These are phyloP conservation scores for Leuciscus waleckii DNA, from an alignment of 2,797 vertebrate species.

Conservation along the genomic window DNA sequence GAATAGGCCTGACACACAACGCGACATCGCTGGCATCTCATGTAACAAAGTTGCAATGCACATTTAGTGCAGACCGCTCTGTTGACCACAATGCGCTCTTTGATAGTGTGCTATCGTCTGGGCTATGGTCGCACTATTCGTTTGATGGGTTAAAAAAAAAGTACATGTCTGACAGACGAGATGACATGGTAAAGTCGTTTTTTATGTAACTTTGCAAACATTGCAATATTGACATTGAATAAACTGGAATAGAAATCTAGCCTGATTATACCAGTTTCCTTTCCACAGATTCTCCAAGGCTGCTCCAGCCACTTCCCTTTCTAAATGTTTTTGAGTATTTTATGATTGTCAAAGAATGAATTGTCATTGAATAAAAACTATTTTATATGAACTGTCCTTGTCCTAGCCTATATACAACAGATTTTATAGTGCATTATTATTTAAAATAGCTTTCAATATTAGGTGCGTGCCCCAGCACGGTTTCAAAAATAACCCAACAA, in stretches of 20 bases:
- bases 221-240: not conserved
- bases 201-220: not conserved
- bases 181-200: not conserved
- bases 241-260: not conserved
- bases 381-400: not conserved
- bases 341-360: not conserved
- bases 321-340: not conserved
- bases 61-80: not conserved
- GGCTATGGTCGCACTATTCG: not conserved
- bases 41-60: not conserved
- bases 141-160: not conserved
- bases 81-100: too few species aligned
- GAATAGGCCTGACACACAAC: not conserved
- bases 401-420: not conserved
- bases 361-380: not conserved
- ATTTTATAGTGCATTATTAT: not conserved
- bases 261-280: not conserved
- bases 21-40: not conserved
- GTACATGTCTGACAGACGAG: not conserved
- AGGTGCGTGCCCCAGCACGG: not conserved
- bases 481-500: not conserved
- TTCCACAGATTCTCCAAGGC: not conserved
- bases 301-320: not conserved
- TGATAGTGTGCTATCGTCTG: too few species aligned
- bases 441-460: not conserved